These are phyloP conservation scores for Pasiphila rectangulata DNA, from an alignment of 2,888 invertebrate species.

Conservation along the genomic window DNA sequence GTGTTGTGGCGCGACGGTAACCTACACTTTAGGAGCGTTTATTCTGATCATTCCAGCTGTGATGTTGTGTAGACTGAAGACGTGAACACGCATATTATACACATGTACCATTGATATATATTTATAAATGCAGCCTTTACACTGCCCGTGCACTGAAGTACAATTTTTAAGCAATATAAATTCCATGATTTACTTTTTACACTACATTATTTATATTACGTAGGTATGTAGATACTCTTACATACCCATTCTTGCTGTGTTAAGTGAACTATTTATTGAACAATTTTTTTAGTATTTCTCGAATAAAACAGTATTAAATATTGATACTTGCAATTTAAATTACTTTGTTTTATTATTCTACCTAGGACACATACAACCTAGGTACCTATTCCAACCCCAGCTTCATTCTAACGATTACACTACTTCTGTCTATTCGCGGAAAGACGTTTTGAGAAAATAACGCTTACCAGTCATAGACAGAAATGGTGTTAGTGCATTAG, in stretches of 20 bases:
- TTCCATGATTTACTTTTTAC: constrained; percentile 39
- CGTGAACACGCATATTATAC: constrained; percentile 33
- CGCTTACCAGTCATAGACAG: too few species aligned
- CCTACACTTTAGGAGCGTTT: constrained; percentile 90
- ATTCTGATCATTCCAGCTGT: constrained; percentile 88
- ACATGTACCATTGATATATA: constrained; percentile 13
- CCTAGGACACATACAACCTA: too few species aligned
- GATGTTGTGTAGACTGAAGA: constrained; percentile 79
- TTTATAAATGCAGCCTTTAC: constrained; percentile 28
- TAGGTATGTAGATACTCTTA: too few species aligned
- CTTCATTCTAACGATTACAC: too few species aligned
- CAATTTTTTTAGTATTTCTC: constrained; percentile 39
- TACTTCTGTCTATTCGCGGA: too few species aligned
- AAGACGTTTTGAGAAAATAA: too few species aligned
- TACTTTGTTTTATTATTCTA: not conserved
- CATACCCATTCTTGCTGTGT: constrained; percentile 15
- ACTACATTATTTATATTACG: constrained; percentile 29
- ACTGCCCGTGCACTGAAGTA: constrained; percentile 27
- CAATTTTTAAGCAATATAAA: constrained; percentile 37
- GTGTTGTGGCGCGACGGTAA: constrained; percentile 91
- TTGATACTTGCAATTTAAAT: not conserved
- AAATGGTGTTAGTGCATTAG: too few species aligned
- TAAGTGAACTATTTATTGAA: constrained; percentile 16
- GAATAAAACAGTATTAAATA: constrained; percentile 60
- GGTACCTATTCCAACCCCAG: too few species aligned